These are phyloP conservation scores for Pteropus alecto DNA, from an alignment of 2,113 vertebrate genomes.

Conservation along the genomic window DNA sequence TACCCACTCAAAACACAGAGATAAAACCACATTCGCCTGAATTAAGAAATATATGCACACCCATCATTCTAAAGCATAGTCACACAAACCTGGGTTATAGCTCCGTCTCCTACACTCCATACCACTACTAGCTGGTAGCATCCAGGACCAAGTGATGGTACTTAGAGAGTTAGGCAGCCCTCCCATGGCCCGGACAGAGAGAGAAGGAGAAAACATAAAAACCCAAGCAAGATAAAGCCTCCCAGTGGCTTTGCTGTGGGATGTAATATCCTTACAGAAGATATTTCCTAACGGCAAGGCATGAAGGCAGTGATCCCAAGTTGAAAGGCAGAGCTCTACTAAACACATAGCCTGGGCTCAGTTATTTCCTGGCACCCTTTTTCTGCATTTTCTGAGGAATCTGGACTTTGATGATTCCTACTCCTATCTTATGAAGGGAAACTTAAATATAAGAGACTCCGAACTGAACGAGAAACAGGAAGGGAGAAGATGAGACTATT, in stretches of 20 bases:
- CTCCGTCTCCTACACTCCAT: neutral
- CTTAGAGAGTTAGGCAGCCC: neutral
- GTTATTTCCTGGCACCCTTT: neutral
- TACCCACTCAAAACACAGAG: neutral
- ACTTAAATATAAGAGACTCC: neutral
- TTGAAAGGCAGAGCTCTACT: neutral
- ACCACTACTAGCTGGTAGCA: neutral
- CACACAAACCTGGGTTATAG: neutral
- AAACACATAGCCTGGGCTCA: neutral
- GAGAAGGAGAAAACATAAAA: neutral
- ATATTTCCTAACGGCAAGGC: neutral
- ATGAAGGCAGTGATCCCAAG: neutral
- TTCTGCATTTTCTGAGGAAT: neutral
- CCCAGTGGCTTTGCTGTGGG: neutral
- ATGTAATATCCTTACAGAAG: neutral
- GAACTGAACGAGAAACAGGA: neutral
- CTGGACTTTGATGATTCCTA: neutral
- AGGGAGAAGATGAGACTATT: neutral
- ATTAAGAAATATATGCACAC: neutral
- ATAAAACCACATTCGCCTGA: neutral
- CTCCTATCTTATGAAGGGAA: neutral
- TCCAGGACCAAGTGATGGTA: neutral
- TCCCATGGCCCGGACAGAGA: neutral
- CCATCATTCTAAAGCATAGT: neutral
- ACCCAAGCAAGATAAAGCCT: neutral